Evolutionary conservation across 2,113 vertebrate species (phyloP).

Genomic region (Saiga tatarica): DNA sequence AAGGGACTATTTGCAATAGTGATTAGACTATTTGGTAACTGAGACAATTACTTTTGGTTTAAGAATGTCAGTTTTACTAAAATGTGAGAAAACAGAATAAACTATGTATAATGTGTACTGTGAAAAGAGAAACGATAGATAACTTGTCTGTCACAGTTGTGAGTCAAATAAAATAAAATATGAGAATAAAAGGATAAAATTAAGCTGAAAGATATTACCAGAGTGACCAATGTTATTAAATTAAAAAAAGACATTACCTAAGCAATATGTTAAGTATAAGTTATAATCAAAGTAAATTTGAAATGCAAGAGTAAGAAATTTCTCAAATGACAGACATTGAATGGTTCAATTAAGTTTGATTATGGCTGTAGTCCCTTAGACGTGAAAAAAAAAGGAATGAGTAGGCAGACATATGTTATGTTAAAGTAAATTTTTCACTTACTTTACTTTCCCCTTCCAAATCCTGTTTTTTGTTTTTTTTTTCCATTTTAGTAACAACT

Average conservation of each 20-base stretch:
- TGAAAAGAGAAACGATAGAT: neutral
- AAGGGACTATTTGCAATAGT: neutral
- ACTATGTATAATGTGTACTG: neutral
- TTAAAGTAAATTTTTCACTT: neutral
- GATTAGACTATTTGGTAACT: neutral
- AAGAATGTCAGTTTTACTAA: neutral
- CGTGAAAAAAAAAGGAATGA: neutral
- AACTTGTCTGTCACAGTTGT: neutral
- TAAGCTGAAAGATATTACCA: neutral
- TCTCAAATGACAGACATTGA: neutral
- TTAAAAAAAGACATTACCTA: neutral
- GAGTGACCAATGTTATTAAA: neutral
- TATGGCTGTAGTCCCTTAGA: neutral
- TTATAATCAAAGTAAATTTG: constrained; percentile 14
- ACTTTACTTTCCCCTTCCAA: neutral
- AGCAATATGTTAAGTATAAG: neutral
- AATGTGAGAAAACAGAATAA: neutral
- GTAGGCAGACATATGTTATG: neutral
- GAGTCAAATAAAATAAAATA: constrained; percentile 19
- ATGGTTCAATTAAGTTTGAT: neutral
- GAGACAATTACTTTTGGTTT: neutral
- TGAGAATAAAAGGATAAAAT: neutral
- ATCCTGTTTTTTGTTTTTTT: rapidly evolving
- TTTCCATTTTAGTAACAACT: neutral
- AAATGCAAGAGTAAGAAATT: neutral